Base-by-base conservation (phyloP, 1,140 invertebrate species). In the Zelostemma sp. region DNA sequence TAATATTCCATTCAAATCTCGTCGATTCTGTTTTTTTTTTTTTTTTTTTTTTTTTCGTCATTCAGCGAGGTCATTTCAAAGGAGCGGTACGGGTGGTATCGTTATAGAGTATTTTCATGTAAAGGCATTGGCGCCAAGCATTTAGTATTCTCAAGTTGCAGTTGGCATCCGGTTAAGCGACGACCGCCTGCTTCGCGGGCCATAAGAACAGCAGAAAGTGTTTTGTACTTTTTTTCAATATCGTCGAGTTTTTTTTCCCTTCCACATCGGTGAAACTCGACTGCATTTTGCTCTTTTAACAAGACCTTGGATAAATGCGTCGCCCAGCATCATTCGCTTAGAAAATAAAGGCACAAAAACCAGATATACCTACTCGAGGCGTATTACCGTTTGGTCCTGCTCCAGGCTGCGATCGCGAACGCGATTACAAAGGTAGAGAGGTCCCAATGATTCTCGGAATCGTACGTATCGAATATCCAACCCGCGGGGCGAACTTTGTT, bases 101-200 rank as follows among this genome's bases (percentile, higher is more conserved):
- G 62, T 75, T 73, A 66, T 62, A 70, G 69, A 76, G 66, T 76
- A 71, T 77, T 75, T 77, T 76, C 74, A 74, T 67, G 79, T 78
- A 78, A 78, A 80, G 74, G 80, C 69, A 77, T 74, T 72, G 72
- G 68, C 58, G 61, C 60, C 55, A 61, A 68, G 56, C 74, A 73
- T 80, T 81, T 81, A 80, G 76, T 82, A 82, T 82, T 80, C 80
- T 73, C 63, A 58, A 64, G 75, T 73, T 79, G 79, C 75, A 75
- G 71, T 77, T 74, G 72, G 75, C 78, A 81, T 82, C 80, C 80
- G 80, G 80, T 78, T 77, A 75, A 75, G 67, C 61, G 72, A 63
- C 73, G 70, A 68, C 77, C 75, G 75, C 68, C 71, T 79, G 77
- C 75, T 76, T 64, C 72, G 56, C 51, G 63, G 54, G 56, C 58